These are phyloP conservation scores for Nymphalis polychloros DNA, from an alignment of 2,888 invertebrate genomes.

Conservation along the genomic window DNA sequence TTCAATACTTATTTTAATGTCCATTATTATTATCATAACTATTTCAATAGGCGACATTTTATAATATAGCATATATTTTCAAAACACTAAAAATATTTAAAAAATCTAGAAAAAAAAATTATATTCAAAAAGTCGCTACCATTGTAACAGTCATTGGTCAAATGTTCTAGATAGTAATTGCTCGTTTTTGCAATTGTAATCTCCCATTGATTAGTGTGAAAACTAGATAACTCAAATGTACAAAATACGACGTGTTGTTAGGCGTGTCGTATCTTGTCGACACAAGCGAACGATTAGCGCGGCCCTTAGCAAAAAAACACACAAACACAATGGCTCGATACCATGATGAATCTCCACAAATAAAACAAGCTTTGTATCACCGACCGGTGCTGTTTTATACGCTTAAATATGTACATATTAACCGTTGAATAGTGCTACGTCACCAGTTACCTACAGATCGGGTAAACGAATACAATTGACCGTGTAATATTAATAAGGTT, in stretches of 20 bases:
- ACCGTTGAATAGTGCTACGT: slow-evolving; percentile 49
- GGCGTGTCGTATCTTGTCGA: slow-evolving; percentile 69
- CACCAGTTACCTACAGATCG: slow-evolving; percentile 52
- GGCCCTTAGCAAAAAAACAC: slow-evolving; percentile 50
- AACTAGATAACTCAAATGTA: slow-evolving; percentile 28
- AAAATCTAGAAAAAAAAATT: no score
- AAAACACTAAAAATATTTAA: no score
- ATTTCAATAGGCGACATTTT: no score
- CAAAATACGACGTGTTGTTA: slow-evolving; percentile 38
- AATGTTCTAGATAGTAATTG: background rate
- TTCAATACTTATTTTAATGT: background rate
- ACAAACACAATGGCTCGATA: slow-evolving; percentile 60
- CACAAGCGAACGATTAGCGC: slow-evolving; percentile 67
- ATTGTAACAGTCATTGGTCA: background rate
- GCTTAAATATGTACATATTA: slow-evolving; percentile 53
- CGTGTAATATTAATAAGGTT: slow-evolving; percentile 57
- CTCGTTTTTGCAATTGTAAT: background rate
- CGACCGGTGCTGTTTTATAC: slow-evolving; percentile 46
- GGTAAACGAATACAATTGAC: slow-evolving; percentile 50
- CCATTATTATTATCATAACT: no score
- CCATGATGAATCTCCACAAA: slow-evolving; percentile 69
- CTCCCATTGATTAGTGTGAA: slow-evolving; percentile 16
- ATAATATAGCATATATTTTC: no score
- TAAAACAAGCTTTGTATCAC: slow-evolving; percentile 57
- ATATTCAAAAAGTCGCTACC: background rate